Percentiles rank a stretch among this genome's conserved stretches.
Evolutionary conservation across 2,113 vertebrate species (phyloP).

Genomic region (Ascaphus truei): DNA sequence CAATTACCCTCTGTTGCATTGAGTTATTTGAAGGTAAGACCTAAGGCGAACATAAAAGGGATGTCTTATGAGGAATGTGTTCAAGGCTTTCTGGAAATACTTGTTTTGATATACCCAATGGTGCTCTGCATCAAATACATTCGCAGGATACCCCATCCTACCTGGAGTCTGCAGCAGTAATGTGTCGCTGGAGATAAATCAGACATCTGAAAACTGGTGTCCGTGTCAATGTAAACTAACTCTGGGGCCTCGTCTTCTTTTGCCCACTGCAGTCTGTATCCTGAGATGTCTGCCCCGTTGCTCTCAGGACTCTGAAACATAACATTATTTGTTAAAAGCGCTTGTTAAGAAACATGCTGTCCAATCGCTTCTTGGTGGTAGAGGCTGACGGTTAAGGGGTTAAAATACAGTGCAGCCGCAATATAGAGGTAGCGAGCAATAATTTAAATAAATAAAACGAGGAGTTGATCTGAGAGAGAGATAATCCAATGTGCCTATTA

Average conservation of each 20-base stretch:
- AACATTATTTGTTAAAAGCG: conserved; percentile 11
- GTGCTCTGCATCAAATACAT: too few species aligned
- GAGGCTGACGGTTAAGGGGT: not conserved
- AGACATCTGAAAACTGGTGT: conserved; percentile 78
- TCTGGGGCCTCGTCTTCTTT: conserved; percentile 80
- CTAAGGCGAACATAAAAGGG: too few species aligned
- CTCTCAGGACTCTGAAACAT: conserved; percentile 81
- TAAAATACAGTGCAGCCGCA: not conserved
- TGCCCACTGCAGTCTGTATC: conserved; percentile 92
- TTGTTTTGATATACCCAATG: too few species aligned
- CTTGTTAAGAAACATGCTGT: not conserved
- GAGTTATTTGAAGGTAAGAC: too few species aligned
- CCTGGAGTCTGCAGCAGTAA: conserved; percentile 90
- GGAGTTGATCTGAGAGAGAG: not conserved
- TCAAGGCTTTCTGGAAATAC: too few species aligned
- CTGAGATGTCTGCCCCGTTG: conserved; percentile 89
- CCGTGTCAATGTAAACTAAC: conserved; percentile 76
- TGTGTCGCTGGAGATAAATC: conserved; percentile 75
- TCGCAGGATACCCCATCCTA: conserved; percentile 17
- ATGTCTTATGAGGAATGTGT: too few species aligned
- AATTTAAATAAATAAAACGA: too few species aligned
- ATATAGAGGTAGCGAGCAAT: too few species aligned
- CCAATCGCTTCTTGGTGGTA: not conserved
- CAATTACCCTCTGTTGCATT: too few species aligned
- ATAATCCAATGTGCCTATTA: not conserved